Evolutionary conservation across 2,797 vertebrate species (phyloP).

Genomic region (Menidia menidia): DNA sequence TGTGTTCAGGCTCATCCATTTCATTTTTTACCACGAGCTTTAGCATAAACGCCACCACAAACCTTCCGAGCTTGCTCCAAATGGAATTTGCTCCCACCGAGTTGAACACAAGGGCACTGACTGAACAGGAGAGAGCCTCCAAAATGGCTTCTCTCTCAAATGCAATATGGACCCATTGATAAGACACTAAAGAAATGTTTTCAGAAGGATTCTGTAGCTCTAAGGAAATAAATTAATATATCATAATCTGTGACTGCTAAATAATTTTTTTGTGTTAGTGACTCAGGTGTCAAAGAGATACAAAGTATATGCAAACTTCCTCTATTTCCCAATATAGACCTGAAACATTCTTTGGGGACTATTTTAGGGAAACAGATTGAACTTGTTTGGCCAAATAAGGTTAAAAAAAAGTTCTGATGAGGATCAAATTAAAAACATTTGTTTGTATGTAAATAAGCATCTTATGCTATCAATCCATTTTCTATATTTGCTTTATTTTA

Average conservation of each 20-base stretch:
- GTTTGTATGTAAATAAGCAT: background rate
- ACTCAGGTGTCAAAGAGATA: constrained; percentile 11
- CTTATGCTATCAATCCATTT: background rate
- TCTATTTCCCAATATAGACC: constrained; percentile 18
- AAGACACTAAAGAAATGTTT: constrained; percentile 61
- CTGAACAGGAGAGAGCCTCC: constrained; percentile 38
- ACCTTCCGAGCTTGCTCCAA: constrained; percentile 58
- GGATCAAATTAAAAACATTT: background rate
- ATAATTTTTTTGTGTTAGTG: constrained; percentile 5
- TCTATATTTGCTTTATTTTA: background rate
- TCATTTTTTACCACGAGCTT: constrained; percentile 67
- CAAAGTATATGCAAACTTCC: constrained; percentile 2
- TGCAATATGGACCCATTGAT: constrained; percentile 74
- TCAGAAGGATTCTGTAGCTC: constrained; percentile 33
- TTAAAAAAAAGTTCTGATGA: background rate
- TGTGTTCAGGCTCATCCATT: constrained; percentile 66
- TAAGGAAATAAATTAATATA: constrained; percentile 7
- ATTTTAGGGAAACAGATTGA: background rate
- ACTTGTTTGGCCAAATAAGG: background rate
- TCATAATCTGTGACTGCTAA: constrained; percentile 16
- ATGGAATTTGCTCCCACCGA: constrained; percentile 55
- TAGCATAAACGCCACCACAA: constrained; percentile 57
- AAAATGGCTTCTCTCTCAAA: constrained; percentile 65
- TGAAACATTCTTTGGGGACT: constrained; percentile 1
- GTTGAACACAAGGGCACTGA: constrained; percentile 51